Percentiles rank a stretch among this genome's conserved stretches.
phyloP scores from a whole-genome alignment of 1,140 invertebrate species.

The Samia ricini region DNA sequence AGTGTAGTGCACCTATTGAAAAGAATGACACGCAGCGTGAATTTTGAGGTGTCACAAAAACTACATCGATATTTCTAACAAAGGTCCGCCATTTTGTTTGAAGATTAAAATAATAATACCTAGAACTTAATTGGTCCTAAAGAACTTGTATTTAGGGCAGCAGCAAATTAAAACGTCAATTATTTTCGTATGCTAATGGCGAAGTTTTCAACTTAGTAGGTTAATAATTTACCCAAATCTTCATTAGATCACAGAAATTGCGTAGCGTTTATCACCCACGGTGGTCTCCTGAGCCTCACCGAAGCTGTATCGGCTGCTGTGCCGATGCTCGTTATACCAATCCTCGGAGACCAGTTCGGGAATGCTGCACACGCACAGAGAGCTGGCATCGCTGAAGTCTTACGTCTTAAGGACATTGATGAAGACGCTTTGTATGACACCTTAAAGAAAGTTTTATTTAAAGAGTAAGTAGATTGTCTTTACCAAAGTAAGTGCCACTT shows the following conservation, averaged over 20 bases:
- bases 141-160: no score
- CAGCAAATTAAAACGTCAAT: no score
- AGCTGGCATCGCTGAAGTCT: constrained; percentile 39
- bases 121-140: no score
- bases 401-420: constrained; percentile 32
- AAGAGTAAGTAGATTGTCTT: constrained; percentile 63
- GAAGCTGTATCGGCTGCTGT: constrained; percentile 50
- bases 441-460: constrained; percentile 73
- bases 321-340: constrained; percentile 45
- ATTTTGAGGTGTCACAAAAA: no score
- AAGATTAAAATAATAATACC: no score
- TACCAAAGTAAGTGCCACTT: no score
- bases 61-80: no score
- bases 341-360: constrained; percentile 68
- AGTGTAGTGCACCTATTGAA: no score
- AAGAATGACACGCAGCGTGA: no score
- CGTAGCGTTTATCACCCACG: constrained; percentile 78
- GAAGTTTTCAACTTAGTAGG: no score
- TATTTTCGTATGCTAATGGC: no score
- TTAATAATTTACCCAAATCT: not conserved
- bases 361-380: constrained; percentile 58
- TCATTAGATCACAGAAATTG: constrained; percentile 57
- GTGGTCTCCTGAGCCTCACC: constrained; percentile 76
- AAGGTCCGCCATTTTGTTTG: no score
- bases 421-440: constrained; percentile 40